These are phyloP conservation scores for Bombus picipes DNA, from an alignment of 1,140 invertebrate species.

Conservation along the genomic window DNA sequence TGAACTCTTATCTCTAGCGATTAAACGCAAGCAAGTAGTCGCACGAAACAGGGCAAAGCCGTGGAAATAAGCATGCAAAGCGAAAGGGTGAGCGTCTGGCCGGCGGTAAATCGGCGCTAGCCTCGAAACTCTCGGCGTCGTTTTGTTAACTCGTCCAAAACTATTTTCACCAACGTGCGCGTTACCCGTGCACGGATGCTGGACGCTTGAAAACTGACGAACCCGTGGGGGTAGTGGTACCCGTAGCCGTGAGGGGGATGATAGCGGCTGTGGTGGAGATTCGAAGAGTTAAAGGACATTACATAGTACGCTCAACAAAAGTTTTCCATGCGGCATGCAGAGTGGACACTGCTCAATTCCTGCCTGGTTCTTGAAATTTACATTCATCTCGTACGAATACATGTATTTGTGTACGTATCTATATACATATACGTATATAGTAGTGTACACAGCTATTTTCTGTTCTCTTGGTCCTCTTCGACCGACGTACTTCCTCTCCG, in stretches of 20 bases:
- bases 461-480: conserved; percentile 16
- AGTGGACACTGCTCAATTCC: conserved; percentile 54
- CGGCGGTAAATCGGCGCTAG: conserved; percentile 36
- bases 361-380: conserved; percentile 48
- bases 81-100: neutral
- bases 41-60: conserved; percentile 1
- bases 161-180: conserved; percentile 24
- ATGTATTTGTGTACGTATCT: neutral
- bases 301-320: conserved; percentile 47
- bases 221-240: neutral
- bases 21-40: conserved; percentile 5
- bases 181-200: neutral
- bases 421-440: neutral
- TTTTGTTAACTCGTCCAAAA: conserved; percentile 50
- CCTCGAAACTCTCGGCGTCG: conserved; percentile 37
- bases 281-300: conserved; percentile 46
- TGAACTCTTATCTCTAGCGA: conserved; percentile 19
- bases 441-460: conserved; percentile 32
- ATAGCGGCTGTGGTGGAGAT: neutral
- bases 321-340: conserved; percentile 36
- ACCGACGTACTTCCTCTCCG: neutral
- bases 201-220: conserved; percentile 19
- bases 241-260: neutral
- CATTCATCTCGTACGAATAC: conserved; percentile 33
- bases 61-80: conserved; percentile 39